phyloP scores from a whole-genome alignment of 2,888 invertebrate species.

The Pteria penguin region DNA sequence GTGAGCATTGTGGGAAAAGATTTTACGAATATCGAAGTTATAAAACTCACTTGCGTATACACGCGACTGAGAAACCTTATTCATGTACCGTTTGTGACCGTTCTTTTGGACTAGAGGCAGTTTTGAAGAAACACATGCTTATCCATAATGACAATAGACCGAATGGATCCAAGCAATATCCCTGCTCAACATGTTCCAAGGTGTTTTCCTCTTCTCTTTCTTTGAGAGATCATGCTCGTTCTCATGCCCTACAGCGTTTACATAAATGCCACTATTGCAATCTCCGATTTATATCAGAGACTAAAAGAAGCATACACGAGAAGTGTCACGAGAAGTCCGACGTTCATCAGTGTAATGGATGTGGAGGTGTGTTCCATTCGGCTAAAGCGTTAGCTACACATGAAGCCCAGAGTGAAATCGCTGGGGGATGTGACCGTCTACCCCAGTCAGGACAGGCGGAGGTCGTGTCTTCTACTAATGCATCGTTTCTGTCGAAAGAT shows the following conservation, averaged over 20 bases:
- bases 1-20: slow-evolving; percentile 36
- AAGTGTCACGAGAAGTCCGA: slow-evolving; percentile 31
- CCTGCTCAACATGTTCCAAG: slow-evolving; percentile 33
- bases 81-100: slow-evolving; percentile 34
- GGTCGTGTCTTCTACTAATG: not conserved
- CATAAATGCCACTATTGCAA: slow-evolving; percentile 44
- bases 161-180: slow-evolving; percentile 19
- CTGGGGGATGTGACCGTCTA: slow-evolving; percentile 24
- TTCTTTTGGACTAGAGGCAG: slow-evolving; percentile 36
- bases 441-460: not conserved
- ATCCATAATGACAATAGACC: slow-evolving; percentile 36
- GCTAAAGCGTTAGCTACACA: slow-evolving; percentile 26
- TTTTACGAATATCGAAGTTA: slow-evolving; percentile 26
- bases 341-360: slow-evolving; percentile 32
- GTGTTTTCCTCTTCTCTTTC: slow-evolving; percentile 36
- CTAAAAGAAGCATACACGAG: slow-evolving; percentile 37
- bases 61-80: slow-evolving; percentile 26
- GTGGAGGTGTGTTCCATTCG: slow-evolving; percentile 27
- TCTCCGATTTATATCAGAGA: slow-evolving; percentile 26
- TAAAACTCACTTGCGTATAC: slow-evolving; percentile 22
- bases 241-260: slow-evolving; percentile 35
- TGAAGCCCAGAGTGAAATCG: slow-evolving; percentile 24
- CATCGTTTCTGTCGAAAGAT: not conserved
- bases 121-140: slow-evolving; percentile 35
- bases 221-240: slow-evolving; percentile 34